Evolutionary conservation across 2,113 vertebrate genomes (phyloP).

Genomic region (Petrocephalus zakoni): DNA sequence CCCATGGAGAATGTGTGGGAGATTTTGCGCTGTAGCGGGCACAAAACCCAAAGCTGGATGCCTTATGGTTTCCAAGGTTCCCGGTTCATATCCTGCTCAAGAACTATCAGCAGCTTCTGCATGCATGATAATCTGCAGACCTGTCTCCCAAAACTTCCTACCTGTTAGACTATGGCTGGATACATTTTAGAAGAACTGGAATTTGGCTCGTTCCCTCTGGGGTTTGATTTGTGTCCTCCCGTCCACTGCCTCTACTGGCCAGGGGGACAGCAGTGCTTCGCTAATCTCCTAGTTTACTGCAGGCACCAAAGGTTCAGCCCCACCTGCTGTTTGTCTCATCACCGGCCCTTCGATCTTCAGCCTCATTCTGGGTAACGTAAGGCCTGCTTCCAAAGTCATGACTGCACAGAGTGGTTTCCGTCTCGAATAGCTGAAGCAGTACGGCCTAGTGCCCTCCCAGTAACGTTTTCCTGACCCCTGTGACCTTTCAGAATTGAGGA

Average conservation of each 20-base stretch:
- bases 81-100: background rate
- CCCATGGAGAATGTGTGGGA: background rate
- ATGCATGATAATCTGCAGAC: background rate
- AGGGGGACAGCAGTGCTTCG: background rate
- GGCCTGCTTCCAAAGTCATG: background rate
- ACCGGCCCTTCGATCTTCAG: constrained; percentile 1
- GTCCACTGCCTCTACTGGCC: background rate
- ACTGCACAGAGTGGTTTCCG: background rate
- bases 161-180: background rate
- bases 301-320: background rate
- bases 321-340: background rate
- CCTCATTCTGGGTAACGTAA: background rate
- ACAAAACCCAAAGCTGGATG: background rate
- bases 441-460: background rate
- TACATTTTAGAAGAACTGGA: background rate
- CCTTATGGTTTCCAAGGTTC: background rate
- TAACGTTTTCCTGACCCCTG: background rate
- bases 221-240: background rate
- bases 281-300: constrained; percentile 10
- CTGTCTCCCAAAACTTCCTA: background rate
- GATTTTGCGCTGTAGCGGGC: background rate
- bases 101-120: background rate
- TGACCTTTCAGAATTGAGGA: background rate
- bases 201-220: background rate
- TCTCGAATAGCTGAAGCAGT: background rate